Conservation (phyloP, 2,888 invertebrate genomes). For the Tyria jacobaeae region DNA sequence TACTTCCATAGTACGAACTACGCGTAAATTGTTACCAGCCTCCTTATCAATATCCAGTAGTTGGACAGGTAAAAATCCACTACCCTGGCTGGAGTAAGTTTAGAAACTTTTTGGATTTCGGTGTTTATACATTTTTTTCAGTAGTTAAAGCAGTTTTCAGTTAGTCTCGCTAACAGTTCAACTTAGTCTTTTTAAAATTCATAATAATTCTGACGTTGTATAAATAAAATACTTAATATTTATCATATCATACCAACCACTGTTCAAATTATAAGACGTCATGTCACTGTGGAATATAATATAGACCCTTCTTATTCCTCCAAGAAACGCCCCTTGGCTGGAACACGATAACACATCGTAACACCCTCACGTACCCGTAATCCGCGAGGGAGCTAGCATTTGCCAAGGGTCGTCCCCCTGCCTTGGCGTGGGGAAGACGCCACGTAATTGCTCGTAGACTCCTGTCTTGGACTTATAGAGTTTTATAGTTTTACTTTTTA, state of each 20-base stretch:
- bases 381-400: slow-evolving; percentile 5
- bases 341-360: slow-evolving; percentile 10
- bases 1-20: no score
- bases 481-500: not conserved
- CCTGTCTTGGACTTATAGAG: not conserved
- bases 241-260: not conserved
- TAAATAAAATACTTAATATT: no score
- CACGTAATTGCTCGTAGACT: not conserved
- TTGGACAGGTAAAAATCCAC: no score
- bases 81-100: no score
- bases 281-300: slow-evolving; percentile 3
- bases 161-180: no score
- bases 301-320: slow-evolving; percentile 24
- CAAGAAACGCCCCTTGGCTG: slow-evolving; percentile 21
- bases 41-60: no score
- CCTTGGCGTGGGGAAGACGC: not conserved
- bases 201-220: no score
- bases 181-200: no score
- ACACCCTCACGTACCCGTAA: slow-evolving; percentile 12
- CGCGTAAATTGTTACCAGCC: no score
- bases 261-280: slow-evolving; percentile 1
- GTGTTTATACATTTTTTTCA: no score
- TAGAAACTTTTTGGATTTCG: no score
- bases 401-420: not conserved
- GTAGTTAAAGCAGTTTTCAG: no score